These are phyloP conservation scores for Pavo muticus DNA, from an alignment of 2,113 vertebrate species.

Conservation along the genomic window DNA sequence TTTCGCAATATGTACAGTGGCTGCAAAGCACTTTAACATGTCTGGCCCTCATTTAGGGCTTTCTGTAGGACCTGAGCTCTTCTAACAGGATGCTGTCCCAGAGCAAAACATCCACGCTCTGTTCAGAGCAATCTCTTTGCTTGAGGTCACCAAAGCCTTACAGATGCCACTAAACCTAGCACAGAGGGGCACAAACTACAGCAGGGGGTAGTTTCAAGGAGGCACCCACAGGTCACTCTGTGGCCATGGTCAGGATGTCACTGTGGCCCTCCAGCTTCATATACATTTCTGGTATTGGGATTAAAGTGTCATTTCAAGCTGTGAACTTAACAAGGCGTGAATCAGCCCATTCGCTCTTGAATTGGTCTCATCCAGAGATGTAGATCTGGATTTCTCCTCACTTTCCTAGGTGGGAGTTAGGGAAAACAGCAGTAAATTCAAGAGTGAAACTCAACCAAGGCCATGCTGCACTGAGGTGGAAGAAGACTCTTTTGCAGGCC, in stretches of 20 bases:
- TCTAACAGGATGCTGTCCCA: neutral
- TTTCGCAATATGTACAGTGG: neutral
- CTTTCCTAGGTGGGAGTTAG: no score
- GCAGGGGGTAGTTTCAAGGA: neutral
- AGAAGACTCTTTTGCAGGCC: fast-evolving
- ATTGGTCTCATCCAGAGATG: neutral
- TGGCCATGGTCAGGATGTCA: neutral
- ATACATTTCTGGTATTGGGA: neutral
- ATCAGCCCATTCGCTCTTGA: fast-evolving
- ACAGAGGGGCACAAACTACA: neutral
- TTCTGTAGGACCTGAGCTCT: neutral
- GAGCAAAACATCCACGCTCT: neutral
- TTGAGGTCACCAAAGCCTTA: neutral
- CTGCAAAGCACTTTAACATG: neutral
- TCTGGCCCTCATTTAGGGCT: no score
- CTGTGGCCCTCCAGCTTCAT: neutral
- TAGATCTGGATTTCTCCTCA: neutral
- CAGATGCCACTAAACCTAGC: no score
- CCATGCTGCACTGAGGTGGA: neutral
- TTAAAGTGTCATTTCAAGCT: neutral
- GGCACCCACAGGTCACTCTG: neutral
- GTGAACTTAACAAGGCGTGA: neutral
- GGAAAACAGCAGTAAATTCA: neutral
- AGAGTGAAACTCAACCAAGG: neutral
- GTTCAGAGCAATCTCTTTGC: neutral